A percentile compares a stretch with the other conserved stretches of the same genome.
phyloP scores from a whole-genome alignment of 2,888 invertebrate species.

The Scaptomyza reducta region DNA sequence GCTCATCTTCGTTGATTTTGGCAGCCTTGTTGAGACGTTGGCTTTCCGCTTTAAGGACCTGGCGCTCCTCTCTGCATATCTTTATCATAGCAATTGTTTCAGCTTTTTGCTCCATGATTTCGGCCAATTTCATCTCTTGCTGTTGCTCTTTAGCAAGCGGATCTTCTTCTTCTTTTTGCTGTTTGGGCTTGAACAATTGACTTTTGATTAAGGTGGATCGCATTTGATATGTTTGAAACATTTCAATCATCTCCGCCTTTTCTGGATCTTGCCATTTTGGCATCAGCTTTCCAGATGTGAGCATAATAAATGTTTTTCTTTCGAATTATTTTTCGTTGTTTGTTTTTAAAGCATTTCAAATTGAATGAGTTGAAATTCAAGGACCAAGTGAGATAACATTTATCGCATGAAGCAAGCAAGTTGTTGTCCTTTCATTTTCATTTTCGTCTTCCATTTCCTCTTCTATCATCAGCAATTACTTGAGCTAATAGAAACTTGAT shows the following conservation, averaged over 20 bases:
- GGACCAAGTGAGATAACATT: not conserved
- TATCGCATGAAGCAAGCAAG: not conserved
- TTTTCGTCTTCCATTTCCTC: not conserved
- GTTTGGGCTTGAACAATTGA: too few relatives aligned
- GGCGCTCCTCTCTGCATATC: not conserved
- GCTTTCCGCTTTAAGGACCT: not conserved
- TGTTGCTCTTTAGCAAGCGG: too few relatives aligned
- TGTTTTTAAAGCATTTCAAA: not conserved
- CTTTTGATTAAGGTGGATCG: too few relatives aligned
- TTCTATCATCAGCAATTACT: slow-evolving; percentile 8
- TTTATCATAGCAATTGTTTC: not conserved
- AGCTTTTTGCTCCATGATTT: not conserved
- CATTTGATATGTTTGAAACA: too few relatives aligned
- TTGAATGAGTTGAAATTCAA: not conserved
- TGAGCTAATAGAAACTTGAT: slow-evolving; percentile 27
- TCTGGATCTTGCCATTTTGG: not conserved
- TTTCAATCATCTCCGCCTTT: too few relatives aligned
- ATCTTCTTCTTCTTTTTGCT: too few relatives aligned
- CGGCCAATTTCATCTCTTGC: not conserved
- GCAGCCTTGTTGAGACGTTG: not conserved
- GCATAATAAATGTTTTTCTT: not conserved
- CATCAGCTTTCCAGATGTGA: not conserved
- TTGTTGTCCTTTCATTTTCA: too few relatives aligned
- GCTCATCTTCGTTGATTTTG: not conserved
- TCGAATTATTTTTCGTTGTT: not conserved